A percentile compares a stretch with the other conserved stretches of the same genome.
These are phyloP conservation scores for Puffinus mauretanicus DNA, from an alignment of 2,113 vertebrate genomes.

Conservation along the genomic window DNA sequence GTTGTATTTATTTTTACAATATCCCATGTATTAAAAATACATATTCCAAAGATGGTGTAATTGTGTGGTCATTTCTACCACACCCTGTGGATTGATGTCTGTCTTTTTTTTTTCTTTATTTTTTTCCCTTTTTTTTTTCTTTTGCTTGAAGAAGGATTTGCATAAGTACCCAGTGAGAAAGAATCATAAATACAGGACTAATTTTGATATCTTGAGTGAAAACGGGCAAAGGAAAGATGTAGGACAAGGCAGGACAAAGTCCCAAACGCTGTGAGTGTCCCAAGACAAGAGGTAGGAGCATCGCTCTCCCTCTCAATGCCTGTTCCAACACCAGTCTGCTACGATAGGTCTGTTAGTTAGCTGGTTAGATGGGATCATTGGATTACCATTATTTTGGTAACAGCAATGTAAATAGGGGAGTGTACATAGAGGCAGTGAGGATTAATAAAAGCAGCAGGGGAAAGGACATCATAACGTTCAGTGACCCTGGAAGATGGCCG, in stretches of 20 bases:
- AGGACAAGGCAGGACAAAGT: neutral
- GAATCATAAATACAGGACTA: neutral
- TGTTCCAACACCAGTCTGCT: neutral
- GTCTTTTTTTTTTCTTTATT: neutral
- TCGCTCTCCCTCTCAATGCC: accelerated
- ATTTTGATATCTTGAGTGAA: neutral
- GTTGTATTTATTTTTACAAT: neutral
- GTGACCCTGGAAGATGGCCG: neutral
- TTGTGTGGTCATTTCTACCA: neutral
- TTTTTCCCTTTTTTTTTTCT: too few species aligned
- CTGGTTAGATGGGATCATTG: neutral
- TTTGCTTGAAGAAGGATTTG: neutral
- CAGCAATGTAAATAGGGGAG: neutral
- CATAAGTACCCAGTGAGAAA: neutral
- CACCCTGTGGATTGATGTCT: neutral
- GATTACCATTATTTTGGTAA: neutral
- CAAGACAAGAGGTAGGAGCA: neutral
- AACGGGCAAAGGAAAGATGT: neutral
- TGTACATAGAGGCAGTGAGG: neutral
- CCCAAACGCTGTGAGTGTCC: neutral
- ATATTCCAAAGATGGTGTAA: neutral
- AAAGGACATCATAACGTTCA: neutral
- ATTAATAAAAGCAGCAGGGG: neutral
- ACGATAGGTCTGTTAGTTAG: neutral
- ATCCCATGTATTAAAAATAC: neutral